phyloP scores from a whole-genome alignment of 2,888 invertebrate species.

The Esperia sulphurella region DNA sequence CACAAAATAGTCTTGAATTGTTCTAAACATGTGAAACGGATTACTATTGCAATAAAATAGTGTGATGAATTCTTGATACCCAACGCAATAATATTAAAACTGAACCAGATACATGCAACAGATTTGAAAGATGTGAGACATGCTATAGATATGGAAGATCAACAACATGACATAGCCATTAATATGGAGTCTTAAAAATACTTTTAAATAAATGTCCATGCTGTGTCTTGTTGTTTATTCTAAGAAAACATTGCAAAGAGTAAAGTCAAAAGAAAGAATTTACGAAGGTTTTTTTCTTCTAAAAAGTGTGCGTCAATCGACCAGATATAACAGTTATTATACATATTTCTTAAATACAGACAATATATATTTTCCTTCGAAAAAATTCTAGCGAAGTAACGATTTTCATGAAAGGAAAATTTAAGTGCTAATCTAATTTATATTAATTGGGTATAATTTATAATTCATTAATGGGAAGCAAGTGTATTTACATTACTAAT shows the following conservation, averaged over 20 bases:
- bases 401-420: background rate
- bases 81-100: conserved; percentile 23
- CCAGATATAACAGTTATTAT: too few species aligned
- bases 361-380: background rate
- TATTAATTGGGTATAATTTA: background rate
- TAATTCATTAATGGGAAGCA: background rate
- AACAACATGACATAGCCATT: conserved; percentile 44
- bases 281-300: conserved; percentile 18
- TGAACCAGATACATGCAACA: conserved; percentile 45
- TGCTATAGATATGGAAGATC: conserved; percentile 37
- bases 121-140: conserved; percentile 39
- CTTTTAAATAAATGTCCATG: conserved; percentile 21
- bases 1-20: conserved; percentile 65
- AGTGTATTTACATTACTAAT: background rate
- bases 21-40: conserved; percentile 29
- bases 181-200: too few species aligned
- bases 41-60: conserved; percentile 35
- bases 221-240: conserved; percentile 43
- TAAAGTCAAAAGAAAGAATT: conserved; percentile 33
- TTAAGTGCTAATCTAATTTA: background rate
- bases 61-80: conserved; percentile 41
- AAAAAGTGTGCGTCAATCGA: too few species aligned
- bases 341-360: too few species aligned
- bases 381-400: background rate
- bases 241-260: conserved; percentile 79